Evolutionary conservation across 2,113 vertebrate genomes (phyloP).

Genomic region (Gymnogyps californianus): DNA sequence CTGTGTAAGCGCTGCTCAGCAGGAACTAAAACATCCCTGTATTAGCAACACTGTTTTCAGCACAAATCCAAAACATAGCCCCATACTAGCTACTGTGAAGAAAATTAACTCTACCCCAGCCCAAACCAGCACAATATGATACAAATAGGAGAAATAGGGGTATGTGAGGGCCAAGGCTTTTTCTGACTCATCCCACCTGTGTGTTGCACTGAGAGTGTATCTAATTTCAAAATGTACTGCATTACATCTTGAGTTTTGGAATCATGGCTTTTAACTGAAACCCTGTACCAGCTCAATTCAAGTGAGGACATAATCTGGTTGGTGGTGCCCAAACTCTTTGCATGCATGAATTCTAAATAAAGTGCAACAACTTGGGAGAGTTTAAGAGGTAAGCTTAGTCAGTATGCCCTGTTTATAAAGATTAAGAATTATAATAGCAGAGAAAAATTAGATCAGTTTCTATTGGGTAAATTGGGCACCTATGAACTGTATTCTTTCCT

Average conservation of each 20-base stretch:
- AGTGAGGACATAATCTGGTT: neutral
- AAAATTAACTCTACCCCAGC: too few species aligned
- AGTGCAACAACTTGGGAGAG: neutral
- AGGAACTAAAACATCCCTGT: too few species aligned
- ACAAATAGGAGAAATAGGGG: neutral
- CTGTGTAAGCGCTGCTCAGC: too few species aligned
- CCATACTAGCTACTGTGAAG: too few species aligned
- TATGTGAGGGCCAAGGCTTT: neutral
- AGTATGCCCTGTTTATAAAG: neutral
- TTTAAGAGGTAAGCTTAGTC: neutral
- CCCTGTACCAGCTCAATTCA: neutral
- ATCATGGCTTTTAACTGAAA: neutral
- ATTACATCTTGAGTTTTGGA: neutral
- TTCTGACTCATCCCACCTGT: neutral
- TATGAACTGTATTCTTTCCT: neutral
- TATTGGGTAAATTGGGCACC: neutral
- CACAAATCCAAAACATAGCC: too few species aligned
- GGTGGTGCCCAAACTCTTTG: neutral
- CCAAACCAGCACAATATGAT: neutral
- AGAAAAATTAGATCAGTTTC: neutral
- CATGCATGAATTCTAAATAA: neutral
- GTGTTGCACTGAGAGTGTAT: neutral
- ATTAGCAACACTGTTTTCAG: too few species aligned
- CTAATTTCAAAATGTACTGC: neutral
- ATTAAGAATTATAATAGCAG: neutral